Percentiles rank a stretch among this genome's conserved stretches.
These are phyloP conservation scores for Chrysomela aeneicollis DNA, from an alignment of 2,888 invertebrate species.

Conservation along the genomic window DNA sequence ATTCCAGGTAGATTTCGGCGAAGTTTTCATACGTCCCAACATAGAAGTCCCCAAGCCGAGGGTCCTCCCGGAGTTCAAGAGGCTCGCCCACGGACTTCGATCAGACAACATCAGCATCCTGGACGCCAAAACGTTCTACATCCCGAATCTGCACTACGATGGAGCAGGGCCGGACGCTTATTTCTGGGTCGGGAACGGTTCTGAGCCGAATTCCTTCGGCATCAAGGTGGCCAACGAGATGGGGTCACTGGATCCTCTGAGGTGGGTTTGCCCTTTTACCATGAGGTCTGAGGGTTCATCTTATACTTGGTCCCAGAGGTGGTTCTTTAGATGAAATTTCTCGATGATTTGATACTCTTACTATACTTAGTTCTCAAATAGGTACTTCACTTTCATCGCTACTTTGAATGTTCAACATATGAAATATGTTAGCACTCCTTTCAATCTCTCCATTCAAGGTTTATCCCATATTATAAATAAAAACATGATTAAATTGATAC, in stretches of 20 bases:
- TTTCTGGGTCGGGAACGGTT: constrained; percentile 93
- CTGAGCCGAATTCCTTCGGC: constrained; percentile 81
- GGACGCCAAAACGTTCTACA: constrained; percentile 91
- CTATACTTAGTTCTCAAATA: no score
- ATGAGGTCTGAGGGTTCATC: no score
- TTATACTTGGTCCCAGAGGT: no score
- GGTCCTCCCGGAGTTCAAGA: constrained; percentile 84
- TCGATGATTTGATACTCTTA: no score
- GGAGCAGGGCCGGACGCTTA: constrained; percentile 92
- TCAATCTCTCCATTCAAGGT: no score
- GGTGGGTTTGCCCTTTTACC: no score
- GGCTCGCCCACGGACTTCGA: constrained; percentile 86
- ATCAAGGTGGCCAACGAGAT: constrained; percentile 89
- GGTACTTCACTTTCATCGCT: no score
- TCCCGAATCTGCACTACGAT: constrained; percentile 91
- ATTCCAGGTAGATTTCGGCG: constrained; percentile 85
- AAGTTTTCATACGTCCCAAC: constrained; percentile 79
- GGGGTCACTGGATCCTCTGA: constrained; percentile 80
- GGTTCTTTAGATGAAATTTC: no score
- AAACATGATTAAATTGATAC: no score
- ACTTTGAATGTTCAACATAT: no score
- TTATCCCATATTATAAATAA: no score
- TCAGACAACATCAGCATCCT: constrained; percentile 91
- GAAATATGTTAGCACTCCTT: no score
- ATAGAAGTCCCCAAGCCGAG: constrained; percentile 82